Evolutionary conservation across 2,888 invertebrate genomes (phyloP).

Genomic region (Nipponacmea schrenckii): DNA sequence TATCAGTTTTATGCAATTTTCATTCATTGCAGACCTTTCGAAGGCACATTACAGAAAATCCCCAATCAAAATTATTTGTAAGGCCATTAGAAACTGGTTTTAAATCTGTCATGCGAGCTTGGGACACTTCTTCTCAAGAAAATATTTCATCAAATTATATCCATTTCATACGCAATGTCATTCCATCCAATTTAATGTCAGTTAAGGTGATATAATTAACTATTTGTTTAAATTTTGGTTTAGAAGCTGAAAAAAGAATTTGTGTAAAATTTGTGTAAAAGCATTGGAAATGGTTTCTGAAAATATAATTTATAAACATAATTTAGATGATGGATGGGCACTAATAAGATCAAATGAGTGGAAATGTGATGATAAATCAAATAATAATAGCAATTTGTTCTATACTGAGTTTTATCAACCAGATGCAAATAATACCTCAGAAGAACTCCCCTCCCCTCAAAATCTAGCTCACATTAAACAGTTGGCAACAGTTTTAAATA

Average conservation of each 20-base stretch:
- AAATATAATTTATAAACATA: too few relatives aligned
- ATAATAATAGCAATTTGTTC: too few relatives aligned
- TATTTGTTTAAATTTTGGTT: conserved; percentile 13
- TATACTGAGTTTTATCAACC: too few relatives aligned
- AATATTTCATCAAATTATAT: background rate
- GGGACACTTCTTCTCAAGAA: background rate
- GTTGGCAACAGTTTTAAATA: background rate
- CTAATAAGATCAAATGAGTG: too few relatives aligned
- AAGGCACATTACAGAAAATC: conserved; percentile 1
- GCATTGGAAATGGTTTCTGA: too few relatives aligned
- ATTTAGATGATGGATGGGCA: too few relatives aligned
- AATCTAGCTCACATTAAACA: too few relatives aligned
- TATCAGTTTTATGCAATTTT: conserved; percentile 16
- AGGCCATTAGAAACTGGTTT: conserved; percentile 18
- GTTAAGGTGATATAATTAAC: background rate
- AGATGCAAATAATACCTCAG: too few relatives aligned
- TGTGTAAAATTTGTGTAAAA: too few relatives aligned
- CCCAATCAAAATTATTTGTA: conserved; percentile 5
- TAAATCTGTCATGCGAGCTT: conserved; percentile 18
- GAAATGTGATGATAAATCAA: too few relatives aligned
- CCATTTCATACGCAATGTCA: conserved; percentile 5
- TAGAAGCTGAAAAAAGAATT: too few relatives aligned
- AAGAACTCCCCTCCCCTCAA: too few relatives aligned
- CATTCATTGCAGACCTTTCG: conserved; percentile 17
- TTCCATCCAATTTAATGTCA: conserved; percentile 7